These are phyloP conservation scores for Scylla paramamosain DNA, from an alignment of 1,140 invertebrate species.

Conservation along the genomic window DNA sequence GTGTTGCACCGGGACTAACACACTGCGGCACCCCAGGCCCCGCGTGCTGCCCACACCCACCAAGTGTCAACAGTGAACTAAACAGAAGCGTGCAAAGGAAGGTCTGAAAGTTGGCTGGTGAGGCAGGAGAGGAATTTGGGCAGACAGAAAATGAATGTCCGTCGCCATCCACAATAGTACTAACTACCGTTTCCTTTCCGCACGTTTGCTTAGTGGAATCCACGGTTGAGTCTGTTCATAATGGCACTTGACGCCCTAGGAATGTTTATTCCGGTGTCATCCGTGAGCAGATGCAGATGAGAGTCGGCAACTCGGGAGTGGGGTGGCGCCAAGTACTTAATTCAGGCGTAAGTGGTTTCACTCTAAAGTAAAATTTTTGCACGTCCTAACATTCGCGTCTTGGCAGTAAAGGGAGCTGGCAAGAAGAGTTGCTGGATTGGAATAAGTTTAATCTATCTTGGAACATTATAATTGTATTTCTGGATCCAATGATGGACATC, in stretches of 20 bases:
- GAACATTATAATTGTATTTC: background rate
- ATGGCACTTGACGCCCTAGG: background rate
- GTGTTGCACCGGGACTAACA: background rate
- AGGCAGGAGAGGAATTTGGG: background rate
- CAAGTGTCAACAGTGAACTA: constrained; percentile 50
- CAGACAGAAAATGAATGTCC: background rate
- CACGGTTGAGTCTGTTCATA: background rate
- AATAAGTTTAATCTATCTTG: background rate
- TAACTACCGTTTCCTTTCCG: background rate
- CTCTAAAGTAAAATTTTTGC: constrained; percentile 52
- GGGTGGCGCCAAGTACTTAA: constrained; percentile 67
- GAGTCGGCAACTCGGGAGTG: constrained; percentile 9
- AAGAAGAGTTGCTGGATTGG: background rate
- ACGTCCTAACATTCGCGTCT: background rate
- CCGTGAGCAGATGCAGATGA: background rate
- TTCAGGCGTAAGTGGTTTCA: constrained; percentile 59
- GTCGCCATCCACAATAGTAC: background rate
- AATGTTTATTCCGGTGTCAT: background rate
- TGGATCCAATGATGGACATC: background rate
- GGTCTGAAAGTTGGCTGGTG: constrained; percentile 2
- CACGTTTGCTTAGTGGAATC: background rate
- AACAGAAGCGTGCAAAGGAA: constrained; percentile 17
- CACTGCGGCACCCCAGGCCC: constrained; percentile 18
- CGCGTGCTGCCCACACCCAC: constrained; percentile 37
- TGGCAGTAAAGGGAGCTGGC: background rate